These are phyloP conservation scores for Tiliqua scincoides DNA, from an alignment of 2,113 vertebrate genomes.

Conservation along the genomic window DNA sequence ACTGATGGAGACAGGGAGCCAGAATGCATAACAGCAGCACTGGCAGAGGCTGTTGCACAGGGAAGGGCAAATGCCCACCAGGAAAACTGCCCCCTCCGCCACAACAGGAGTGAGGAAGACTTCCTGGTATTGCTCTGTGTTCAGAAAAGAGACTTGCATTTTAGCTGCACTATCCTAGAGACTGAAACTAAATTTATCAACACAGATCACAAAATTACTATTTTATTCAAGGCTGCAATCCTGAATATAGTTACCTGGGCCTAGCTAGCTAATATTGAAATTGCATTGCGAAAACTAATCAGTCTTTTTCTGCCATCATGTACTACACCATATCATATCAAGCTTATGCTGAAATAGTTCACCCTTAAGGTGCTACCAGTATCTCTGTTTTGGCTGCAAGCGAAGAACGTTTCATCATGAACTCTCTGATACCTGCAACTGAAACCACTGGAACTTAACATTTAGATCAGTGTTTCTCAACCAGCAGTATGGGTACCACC, in stretches of 20 bases:
- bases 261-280: neutral
- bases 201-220: neutral
- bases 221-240: neutral
- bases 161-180: neutral
- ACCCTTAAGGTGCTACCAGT: neutral
- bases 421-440: too few species aligned
- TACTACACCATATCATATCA: too few species aligned
- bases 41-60: too few species aligned
- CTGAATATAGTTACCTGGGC: neutral
- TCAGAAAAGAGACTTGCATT: neutral
- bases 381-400: too few species aligned
- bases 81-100: neutral
- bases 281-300: neutral
- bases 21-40: neutral
- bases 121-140: neutral
- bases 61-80: neutral
- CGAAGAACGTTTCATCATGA: too few species aligned
- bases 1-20: too few species aligned
- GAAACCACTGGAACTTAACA: too few species aligned
- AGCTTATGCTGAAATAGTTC: too few species aligned
- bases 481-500: too few species aligned
- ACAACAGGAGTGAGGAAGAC: neutral
- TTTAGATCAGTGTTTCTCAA: too few species aligned
- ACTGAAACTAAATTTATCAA: neutral
- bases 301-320: too few species aligned